Evolutionary conservation across 2,113 vertebrate genomes (phyloP).

Genomic region (Rhinoptilus africanus): DNA sequence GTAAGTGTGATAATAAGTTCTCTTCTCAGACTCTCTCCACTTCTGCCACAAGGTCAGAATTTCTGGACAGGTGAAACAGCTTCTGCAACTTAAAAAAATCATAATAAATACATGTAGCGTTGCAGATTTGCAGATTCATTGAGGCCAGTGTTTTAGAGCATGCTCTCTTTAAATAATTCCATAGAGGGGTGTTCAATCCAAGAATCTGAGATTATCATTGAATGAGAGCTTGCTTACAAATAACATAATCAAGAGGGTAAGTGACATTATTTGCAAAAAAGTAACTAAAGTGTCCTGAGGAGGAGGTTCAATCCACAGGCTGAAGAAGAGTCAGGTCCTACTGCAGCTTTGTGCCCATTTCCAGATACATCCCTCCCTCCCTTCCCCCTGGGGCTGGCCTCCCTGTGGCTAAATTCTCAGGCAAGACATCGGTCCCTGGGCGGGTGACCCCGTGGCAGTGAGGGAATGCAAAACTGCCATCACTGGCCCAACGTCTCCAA

Average conservation of each 20-base stretch:
- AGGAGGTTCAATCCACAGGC: not conserved
- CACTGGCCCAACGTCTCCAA: not conserved
- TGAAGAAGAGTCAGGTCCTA: not conserved
- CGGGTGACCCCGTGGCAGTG: fast-evolving
- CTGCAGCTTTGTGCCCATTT: not conserved
- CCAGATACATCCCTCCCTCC: not conserved
- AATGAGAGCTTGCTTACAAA: not conserved
- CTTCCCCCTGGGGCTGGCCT: not conserved
- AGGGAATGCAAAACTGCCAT: not conserved
- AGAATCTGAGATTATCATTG: not conserved
- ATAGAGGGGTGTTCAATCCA: not conserved
- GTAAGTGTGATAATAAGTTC: not conserved
- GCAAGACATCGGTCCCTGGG: not conserved
- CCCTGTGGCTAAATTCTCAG: not conserved
- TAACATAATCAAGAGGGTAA: not conserved
- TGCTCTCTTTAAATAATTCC: not conserved
- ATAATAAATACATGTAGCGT: not conserved
- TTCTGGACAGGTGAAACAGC: not conserved
- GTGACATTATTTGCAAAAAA: not conserved
- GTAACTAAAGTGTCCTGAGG: not conserved
- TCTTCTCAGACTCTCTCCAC: not conserved
- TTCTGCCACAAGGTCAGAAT: not conserved
- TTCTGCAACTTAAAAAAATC: not conserved
- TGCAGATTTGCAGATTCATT: not conserved
- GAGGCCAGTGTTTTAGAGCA: not conserved